phyloP scores from a whole-genome alignment of 2,113 vertebrate genomes.

The Megaceryle torquata region DNA sequence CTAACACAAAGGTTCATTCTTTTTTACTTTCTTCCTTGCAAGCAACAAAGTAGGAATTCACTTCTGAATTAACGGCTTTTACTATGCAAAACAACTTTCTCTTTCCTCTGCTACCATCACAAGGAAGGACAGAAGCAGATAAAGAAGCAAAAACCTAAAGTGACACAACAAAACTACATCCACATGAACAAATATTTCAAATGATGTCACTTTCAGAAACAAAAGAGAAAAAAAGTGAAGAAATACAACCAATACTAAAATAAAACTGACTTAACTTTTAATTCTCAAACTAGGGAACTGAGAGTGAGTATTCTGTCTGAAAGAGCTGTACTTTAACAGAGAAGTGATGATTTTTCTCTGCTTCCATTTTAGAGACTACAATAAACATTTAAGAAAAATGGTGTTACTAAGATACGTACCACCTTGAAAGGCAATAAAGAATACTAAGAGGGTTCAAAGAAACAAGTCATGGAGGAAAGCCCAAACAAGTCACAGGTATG shows the following conservation, averaged over 20 bases:
- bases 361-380: background rate
- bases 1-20: too few species aligned
- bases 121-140: too few species aligned
- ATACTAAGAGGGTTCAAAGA: background rate
- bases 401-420: background rate
- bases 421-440: background rate
- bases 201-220: too few species aligned
- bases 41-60: too few species aligned
- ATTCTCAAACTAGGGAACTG: background rate
- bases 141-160: too few species aligned
- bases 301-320: background rate
- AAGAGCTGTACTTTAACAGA: background rate
- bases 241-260: background rate
- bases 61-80: too few species aligned
- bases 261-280: background rate
- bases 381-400: background rate
- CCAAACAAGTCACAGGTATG: background rate
- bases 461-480: background rate
- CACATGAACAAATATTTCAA: too few species aligned
- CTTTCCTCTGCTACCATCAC: too few species aligned
- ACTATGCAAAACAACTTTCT: too few species aligned
- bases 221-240: too few species aligned
- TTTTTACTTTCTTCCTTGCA: too few species aligned
- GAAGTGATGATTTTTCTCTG: background rate
- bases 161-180: too few species aligned